Conservation (phyloP, 2,888 invertebrate species). For the Lymantria dispar region DNA sequence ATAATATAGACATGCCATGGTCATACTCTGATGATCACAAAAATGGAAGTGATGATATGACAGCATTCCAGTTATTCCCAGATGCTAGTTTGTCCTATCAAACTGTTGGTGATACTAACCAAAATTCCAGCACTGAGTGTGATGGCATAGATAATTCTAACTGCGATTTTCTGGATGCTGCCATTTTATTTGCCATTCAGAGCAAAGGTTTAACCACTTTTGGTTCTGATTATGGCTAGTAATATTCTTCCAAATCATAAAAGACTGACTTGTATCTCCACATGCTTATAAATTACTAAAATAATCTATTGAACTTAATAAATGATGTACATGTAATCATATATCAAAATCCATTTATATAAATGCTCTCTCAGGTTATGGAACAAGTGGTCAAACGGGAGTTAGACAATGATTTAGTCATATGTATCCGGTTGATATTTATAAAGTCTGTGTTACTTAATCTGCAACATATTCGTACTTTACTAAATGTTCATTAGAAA, state of each 20-base stretch:
- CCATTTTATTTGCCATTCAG: slow-evolving; percentile 88
- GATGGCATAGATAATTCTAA: slow-evolving; percentile 46
- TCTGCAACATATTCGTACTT: too few species aligned
- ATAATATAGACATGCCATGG: slow-evolving; percentile 49
- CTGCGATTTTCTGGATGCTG: slow-evolving; percentile 85
- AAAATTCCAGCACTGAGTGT: slow-evolving; percentile 35
- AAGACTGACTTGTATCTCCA: slow-evolving; percentile 8
- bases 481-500: too few species aligned
- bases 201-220: slow-evolving; percentile 86
- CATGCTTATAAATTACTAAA: slow-evolving; percentile 2
- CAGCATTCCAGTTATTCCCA: slow-evolving; percentile 44
- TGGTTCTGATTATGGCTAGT: slow-evolving; percentile 71
- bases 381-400: too few species aligned
- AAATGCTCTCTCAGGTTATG: too few species aligned
- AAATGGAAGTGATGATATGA: slow-evolving; percentile 34
- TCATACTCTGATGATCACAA: slow-evolving; percentile 34
- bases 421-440: too few species aligned
- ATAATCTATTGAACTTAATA: not conserved
- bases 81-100: slow-evolving; percentile 44
- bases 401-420: too few species aligned
- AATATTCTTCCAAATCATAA: slow-evolving; percentile 1
- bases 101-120: slow-evolving; percentile 41
- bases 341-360: not conserved
- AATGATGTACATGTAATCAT: not conserved
- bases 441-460: too few species aligned